A percentile compares a stretch with the other conserved stretches of the same genome.
These are phyloP conservation scores for Tragelaphus imberbis DNA, from an alignment of 2,113 vertebrate genomes.

Conservation along the genomic window DNA sequence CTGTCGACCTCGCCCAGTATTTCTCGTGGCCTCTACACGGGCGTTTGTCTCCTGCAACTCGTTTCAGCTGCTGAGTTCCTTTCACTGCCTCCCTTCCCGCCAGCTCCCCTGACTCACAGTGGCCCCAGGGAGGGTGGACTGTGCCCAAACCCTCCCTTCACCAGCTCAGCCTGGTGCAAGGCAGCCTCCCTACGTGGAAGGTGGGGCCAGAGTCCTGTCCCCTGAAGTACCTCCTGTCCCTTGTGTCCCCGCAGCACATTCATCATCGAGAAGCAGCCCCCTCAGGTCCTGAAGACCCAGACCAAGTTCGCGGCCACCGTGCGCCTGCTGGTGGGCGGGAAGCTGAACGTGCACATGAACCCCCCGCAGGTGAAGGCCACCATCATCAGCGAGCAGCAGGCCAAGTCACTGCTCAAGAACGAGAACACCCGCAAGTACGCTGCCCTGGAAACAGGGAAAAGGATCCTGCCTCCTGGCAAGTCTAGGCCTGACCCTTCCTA, in stretches of 20 bases:
- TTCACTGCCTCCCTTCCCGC: neutral
- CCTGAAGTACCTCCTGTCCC: neutral
- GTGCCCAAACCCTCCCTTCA: accelerated
- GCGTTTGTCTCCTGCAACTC: accelerated
- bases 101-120: neutral
- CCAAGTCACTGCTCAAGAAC: constrained; percentile 95
- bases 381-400: constrained; percentile 94
- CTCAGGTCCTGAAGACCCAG: constrained; percentile 97
- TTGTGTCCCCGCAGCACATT: constrained; percentile 86
- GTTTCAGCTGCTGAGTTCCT: neutral
- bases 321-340: constrained; percentile 94
- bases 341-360: constrained; percentile 98
- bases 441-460: constrained; percentile 43
- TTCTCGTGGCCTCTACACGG: neutral
- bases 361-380: constrained; percentile 98
- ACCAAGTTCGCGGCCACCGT: constrained; percentile 97
- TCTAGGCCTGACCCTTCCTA: accelerated
- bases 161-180: neutral
- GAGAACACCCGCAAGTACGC: constrained; percentile 96
- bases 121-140: neutral
- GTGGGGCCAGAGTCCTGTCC: neutral
- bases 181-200: neutral
- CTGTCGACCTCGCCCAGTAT: neutral
- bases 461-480: neutral
- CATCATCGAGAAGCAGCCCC: constrained; percentile 99